phyloP scores from a whole-genome alignment of 2,113 vertebrate genomes.

The Camelus dromedarius region DNA sequence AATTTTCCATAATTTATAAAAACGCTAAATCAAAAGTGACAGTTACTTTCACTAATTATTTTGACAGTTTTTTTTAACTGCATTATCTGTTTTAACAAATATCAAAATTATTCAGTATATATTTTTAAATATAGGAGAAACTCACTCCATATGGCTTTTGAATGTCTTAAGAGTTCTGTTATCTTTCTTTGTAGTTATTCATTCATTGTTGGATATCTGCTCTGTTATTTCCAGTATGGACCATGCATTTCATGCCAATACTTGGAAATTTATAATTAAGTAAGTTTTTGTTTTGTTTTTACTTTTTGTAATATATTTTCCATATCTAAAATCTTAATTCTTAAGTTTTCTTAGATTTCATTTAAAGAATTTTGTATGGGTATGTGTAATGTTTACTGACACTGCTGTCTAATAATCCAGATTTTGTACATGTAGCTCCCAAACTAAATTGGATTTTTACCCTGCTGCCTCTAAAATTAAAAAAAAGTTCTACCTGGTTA shows the following conservation, averaged over 20 bases:
- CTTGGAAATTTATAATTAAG: constrained; percentile 99
- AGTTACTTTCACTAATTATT: constrained; percentile 41
- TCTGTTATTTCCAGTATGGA: constrained; percentile 95
- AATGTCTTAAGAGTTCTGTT: constrained; percentile 48
- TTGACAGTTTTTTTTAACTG: not conserved
- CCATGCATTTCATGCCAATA: constrained; percentile 97
- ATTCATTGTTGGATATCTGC: constrained; percentile 95
- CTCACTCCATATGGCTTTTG: not conserved
- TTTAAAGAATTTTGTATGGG: constrained; percentile 21
- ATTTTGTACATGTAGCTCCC: not conserved
- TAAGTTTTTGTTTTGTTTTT: constrained; percentile 85
- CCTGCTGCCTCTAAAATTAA: not conserved
- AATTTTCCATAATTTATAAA: constrained; percentile 39
- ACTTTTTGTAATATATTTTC: constrained; percentile 46
- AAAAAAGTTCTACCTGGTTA: not conserved
- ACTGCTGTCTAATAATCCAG: not conserved
- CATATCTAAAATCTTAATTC: not conserved
- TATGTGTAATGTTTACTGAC: not conserved
- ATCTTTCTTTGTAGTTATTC: constrained; percentile 91
- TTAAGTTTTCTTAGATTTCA: not conserved
- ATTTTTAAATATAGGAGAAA: not conserved
- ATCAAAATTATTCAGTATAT: not conserved
- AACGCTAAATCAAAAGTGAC: constrained; percentile 25
- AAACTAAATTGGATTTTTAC: not conserved
- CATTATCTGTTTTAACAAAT: constrained; percentile 7